These are phyloP conservation scores for Prunella strophiata DNA, from an alignment of 2,797 vertebrate genomes.

Conservation along the genomic window DNA sequence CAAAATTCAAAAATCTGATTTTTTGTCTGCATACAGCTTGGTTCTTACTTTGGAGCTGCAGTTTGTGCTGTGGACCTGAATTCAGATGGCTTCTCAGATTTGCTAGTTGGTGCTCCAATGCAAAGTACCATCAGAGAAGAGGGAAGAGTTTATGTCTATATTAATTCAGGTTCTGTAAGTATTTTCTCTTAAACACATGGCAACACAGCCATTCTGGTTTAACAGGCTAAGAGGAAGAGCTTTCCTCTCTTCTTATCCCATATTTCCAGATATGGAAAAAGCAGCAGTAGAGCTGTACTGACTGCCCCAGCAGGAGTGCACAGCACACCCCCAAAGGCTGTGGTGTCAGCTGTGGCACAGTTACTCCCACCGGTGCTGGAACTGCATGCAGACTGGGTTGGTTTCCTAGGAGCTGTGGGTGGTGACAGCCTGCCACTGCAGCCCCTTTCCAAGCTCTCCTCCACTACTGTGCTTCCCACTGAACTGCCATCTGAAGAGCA, in stretches of 20 bases:
- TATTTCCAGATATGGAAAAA: not conserved
- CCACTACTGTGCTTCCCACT: not conserved
- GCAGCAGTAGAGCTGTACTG: not conserved
- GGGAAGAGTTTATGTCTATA: constrained; percentile 91
- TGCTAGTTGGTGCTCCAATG: constrained; percentile 95
- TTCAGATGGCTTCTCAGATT: constrained; percentile 90
- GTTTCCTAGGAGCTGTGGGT: not conserved
- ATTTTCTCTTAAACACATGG: not conserved
- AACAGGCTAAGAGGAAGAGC: not conserved
- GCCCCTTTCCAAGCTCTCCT: not conserved
- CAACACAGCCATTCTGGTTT: not conserved
- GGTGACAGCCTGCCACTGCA: not conserved
- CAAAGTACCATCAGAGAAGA: constrained; percentile 89
- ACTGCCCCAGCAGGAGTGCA: not conserved
- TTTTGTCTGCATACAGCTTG: constrained; percentile 79
- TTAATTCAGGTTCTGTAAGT: constrained; percentile 91
- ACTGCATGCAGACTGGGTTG: not conserved
- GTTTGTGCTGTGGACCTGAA: constrained; percentile 92
- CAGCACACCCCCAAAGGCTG: not conserved
- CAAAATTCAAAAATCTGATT: not conserved
- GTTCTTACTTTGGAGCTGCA: constrained; percentile 94
- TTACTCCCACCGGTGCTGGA: not conserved
- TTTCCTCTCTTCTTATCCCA: not conserved
- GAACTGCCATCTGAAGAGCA: not conserved
- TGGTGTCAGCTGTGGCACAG: rapidly evolving